A percentile compares a stretch with the other conserved stretches of the same genome.
phyloP scores from a whole-genome alignment of 2,888 invertebrate species.

The Andrena hattorfiana region DNA sequence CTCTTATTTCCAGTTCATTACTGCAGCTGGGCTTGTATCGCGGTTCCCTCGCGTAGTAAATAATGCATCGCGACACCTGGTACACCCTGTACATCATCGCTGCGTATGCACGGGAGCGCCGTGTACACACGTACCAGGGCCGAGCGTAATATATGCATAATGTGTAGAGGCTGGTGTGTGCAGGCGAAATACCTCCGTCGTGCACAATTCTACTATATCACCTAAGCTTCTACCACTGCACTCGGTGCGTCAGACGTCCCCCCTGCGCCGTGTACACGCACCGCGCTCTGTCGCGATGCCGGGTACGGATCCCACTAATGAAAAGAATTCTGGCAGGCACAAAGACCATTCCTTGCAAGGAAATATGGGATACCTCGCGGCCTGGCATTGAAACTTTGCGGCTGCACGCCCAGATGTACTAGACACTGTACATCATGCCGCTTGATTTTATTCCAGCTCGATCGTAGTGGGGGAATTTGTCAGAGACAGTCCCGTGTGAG shows the following conservation, averaged over 20 bases:
- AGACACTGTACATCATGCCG: background rate
- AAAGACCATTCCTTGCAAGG: conserved; percentile 11
- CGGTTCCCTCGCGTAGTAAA: conserved; percentile 40
- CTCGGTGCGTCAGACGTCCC: conserved; percentile 12
- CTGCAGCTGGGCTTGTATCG: conserved; percentile 13
- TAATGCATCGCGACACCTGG: conserved; percentile 58
- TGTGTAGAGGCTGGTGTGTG: conserved; percentile 43
- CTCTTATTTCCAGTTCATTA: conserved; percentile 52
- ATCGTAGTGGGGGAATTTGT: background rate
- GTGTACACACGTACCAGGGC: conserved; percentile 45
- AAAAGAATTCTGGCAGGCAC: conserved; percentile 8
- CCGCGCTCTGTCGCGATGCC: background rate
- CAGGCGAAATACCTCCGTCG: conserved; percentile 47
- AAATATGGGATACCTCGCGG: background rate
- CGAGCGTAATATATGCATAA: conserved; percentile 59
- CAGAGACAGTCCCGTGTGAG: background rate
- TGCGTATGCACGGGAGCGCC: conserved; percentile 50
- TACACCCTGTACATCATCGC: conserved; percentile 51
- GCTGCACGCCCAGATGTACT: background rate
- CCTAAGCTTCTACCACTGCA: conserved; percentile 24
- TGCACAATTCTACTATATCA: conserved; percentile 43
- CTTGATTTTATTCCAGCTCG: background rate
- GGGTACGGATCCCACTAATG: background rate
- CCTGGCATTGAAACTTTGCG: background rate
- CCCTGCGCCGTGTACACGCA: background rate